phyloP scores from a whole-genome alignment of 1,140 invertebrate genomes.

The Amyelois transitella region DNA sequence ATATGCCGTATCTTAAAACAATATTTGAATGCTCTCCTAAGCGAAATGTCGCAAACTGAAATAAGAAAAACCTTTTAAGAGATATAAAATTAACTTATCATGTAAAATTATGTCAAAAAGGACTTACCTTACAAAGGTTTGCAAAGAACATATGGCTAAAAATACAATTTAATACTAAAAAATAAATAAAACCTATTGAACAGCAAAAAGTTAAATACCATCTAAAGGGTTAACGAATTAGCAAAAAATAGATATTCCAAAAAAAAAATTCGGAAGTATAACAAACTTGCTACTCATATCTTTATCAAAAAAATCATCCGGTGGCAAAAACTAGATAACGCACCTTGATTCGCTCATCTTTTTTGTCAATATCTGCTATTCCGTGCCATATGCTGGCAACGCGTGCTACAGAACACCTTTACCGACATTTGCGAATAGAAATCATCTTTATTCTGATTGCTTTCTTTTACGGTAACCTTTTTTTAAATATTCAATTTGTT shows the following conservation, averaged over 20 bases:
- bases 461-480: neutral
- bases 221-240: neutral
- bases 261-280: neutral
- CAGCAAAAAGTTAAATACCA: neutral
- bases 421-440: slow-evolving; percentile 34
- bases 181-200: neutral
- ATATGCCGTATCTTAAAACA: too few species aligned
- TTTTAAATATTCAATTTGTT: too few species aligned
- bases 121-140: too few species aligned
- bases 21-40: too few species aligned
- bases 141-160: too few species aligned
- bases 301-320: neutral
- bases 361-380: slow-evolving; percentile 3
- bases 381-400: neutral
- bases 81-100: too few species aligned
- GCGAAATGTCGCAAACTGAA: too few species aligned
- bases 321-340: slow-evolving; percentile 2
- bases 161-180: too few species aligned
- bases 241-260: neutral
- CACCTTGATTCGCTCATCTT: slow-evolving; percentile 3
- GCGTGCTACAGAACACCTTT: slow-evolving; percentile 52
- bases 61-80: too few species aligned
- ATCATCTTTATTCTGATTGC: slow-evolving; percentile 29
- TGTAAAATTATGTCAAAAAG: too few species aligned
- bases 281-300: neutral